Conservation (phyloP, 2,113 vertebrate species). For the Amphilophus citrinellus region DNA sequence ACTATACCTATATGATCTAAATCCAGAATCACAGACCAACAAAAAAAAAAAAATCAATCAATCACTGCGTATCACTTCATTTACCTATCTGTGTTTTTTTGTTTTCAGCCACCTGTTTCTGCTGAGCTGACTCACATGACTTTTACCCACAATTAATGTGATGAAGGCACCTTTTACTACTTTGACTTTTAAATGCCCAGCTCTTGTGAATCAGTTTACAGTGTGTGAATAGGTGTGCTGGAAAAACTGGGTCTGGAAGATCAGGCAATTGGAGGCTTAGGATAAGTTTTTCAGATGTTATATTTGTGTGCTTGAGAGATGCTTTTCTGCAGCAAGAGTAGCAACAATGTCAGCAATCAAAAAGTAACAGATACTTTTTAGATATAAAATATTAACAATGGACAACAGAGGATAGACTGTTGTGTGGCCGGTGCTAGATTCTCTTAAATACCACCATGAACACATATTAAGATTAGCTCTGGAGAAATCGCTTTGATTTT, state of each 20-base stretch:
- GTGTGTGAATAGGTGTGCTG: constrained; percentile 10
- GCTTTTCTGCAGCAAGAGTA: background rate
- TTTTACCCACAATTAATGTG: constrained; percentile 30
- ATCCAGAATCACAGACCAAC: background rate
- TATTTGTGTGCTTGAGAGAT: background rate
- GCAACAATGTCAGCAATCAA: background rate
- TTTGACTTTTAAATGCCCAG: constrained; percentile 32
- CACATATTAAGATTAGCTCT: background rate
- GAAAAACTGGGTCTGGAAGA: background rate
- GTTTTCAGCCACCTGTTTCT: background rate
- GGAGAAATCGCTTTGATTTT: constrained; percentile 23
- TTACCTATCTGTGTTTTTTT: background rate
- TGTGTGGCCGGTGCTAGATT: background rate
- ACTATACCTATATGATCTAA: constrained; percentile 10
- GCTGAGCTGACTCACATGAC: constrained; percentile 12
- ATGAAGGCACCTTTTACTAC: constrained; percentile 32
- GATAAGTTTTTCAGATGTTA: background rate
- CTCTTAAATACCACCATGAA: background rate
- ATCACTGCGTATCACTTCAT: constrained; percentile 17
- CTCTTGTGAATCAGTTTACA: constrained; percentile 24
- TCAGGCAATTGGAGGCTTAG: background rate
- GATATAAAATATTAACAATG: background rate
- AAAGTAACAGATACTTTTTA: background rate
- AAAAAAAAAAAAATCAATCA: constrained; percentile 6
- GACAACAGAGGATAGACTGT: background rate